phyloP scores from a whole-genome alignment of 2,888 invertebrate species.

The Nemurella pictetii region DNA sequence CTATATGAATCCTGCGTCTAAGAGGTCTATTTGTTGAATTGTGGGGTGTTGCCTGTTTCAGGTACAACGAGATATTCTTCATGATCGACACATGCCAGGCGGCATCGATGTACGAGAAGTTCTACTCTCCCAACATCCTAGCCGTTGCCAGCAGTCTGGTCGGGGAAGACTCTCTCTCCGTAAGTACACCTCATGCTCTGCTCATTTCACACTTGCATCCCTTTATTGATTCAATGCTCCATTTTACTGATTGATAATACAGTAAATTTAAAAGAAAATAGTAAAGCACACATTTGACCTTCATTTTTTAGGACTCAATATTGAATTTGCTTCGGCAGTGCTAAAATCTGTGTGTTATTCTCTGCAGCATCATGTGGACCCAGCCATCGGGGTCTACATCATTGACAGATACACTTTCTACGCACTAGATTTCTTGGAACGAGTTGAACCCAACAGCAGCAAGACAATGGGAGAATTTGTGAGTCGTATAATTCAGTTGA shows the following conservation, averaged over 20 bases:
- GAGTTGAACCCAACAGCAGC: slow-evolving; percentile 83
- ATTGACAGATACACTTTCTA: slow-evolving; percentile 98
- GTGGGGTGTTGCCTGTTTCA: slow-evolving; percentile 52
- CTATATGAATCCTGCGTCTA: too few relatives aligned
- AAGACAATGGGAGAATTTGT: slow-evolving; percentile 94
- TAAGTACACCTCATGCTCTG: slow-evolving; percentile 60
- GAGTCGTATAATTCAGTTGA: slow-evolving; percentile 58
- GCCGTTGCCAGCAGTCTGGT: slow-evolving; percentile 97
- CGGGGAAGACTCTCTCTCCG: slow-evolving; percentile 97
- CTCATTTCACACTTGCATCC: too few relatives aligned
- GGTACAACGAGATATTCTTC: slow-evolving; percentile 97
- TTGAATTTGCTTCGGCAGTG: neutral
- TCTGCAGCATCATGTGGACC: slow-evolving; percentile 94
- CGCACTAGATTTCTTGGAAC: slow-evolving; percentile 93
- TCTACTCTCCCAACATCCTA: slow-evolving; percentile 97
- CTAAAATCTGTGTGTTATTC: slow-evolving; percentile 36
- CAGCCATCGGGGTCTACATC: slow-evolving; percentile 97
- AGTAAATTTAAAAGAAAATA: too few relatives aligned
- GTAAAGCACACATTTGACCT: too few relatives aligned
- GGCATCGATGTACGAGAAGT: slow-evolving; percentile 96
- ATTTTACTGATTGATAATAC: too few relatives aligned
- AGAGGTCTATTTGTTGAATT: too few relatives aligned
- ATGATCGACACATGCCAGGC: slow-evolving; percentile 99
- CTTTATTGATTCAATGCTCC: too few relatives aligned
- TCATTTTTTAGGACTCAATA: neutral